Conservation (phyloP, 2,888 invertebrate species). For the Trilocha varians region DNA sequence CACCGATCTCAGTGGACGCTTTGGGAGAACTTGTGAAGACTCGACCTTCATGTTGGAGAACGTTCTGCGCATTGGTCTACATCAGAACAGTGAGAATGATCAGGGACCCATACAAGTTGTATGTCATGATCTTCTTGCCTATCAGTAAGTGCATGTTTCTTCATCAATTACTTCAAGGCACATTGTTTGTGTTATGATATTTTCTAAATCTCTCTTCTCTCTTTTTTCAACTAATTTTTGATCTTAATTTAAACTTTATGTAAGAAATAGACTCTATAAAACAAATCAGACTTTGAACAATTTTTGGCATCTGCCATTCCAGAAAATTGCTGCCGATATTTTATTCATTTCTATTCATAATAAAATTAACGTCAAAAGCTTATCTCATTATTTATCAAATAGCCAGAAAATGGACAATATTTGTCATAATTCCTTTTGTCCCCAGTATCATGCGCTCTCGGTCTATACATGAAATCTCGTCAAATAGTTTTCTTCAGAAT, state of each 20-base stretch:
- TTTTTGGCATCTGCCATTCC: no score
- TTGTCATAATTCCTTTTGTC: slow-evolving; percentile 9
- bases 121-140: slow-evolving; percentile 82
- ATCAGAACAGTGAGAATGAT: slow-evolving; percentile 78
- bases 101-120: slow-evolving; percentile 80
- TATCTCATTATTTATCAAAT: not conserved
- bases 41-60: slow-evolving; percentile 75
- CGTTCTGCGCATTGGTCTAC: slow-evolving; percentile 78
- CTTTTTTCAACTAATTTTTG: no score
- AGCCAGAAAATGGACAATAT: not conserved
- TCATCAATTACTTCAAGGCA: no score
- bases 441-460: slow-evolving; percentile 77
- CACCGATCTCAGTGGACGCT: slow-evolving; percentile 69
- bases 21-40: slow-evolving; percentile 77
- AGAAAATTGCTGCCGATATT: no score
- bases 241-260: no score
- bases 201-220: no score
- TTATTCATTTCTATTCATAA: no score
- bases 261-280: no score
- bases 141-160: slow-evolving; percentile 75
- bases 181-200: no score
- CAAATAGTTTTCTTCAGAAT: slow-evolving; percentile 76
- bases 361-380: no score
- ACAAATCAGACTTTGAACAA: no score
- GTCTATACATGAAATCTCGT: slow-evolving; percentile 76